Evolutionary conservation across 2,113 vertebrate species (phyloP).

Genomic region (Silurus meridionalis): DNA sequence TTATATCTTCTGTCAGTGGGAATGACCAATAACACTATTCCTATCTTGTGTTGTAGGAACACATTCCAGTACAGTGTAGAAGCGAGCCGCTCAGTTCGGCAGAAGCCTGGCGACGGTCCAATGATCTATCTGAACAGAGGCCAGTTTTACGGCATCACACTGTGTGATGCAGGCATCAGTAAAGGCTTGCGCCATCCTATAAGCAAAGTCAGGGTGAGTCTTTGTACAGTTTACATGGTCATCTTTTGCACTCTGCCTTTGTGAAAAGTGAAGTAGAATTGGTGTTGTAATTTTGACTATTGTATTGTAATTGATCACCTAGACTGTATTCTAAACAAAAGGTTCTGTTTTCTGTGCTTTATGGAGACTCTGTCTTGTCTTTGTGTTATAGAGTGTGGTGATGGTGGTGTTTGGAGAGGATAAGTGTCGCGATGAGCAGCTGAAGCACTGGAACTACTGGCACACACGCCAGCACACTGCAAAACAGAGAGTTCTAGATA

Average conservation of each 20-base stretch:
- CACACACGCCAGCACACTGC: constrained; percentile 94
- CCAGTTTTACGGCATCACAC: constrained; percentile 95
- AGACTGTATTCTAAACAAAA: not conserved
- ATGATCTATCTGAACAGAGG: constrained; percentile 99
- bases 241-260: not conserved
- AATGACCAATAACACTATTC: not conserved
- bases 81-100: constrained; percentile 90
- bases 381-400: constrained; percentile 83
- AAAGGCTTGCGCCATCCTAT: constrained; percentile 94
- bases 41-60: constrained; percentile 67
- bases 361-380: not conserved
- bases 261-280: not conserved
- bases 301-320: not conserved
- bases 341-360: not conserved
- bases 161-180: constrained; percentile 90
- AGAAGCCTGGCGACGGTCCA: constrained; percentile 93
- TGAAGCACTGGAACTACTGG: constrained; percentile 99
- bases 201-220: constrained; percentile 95
- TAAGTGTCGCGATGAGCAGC: constrained; percentile 94
- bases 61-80: constrained; percentile 93
- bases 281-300: not conserved
- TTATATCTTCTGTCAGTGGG: not conserved
- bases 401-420: constrained; percentile 99
- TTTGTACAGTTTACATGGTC: not conserved
- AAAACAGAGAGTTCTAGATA: constrained; percentile 95